phyloP scores from a whole-genome alignment of 2,888 invertebrate genomes.

The Hermaeophaga mercurialis region DNA sequence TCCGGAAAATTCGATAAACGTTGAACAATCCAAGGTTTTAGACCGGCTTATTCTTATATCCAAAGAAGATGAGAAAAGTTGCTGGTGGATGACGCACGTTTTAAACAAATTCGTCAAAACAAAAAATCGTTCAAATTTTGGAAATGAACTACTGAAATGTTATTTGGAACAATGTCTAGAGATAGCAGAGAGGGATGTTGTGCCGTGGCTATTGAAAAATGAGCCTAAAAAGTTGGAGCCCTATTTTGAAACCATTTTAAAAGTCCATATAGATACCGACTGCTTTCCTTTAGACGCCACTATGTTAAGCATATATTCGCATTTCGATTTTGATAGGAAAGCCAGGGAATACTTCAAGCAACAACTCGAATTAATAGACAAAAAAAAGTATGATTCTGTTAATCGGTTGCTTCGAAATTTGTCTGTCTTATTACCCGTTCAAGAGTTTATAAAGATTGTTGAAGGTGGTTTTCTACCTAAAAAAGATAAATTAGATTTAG shows the following conservation, averaged over 20 bases:
- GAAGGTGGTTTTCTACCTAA: constrained; percentile 29
- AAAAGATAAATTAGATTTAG: constrained; percentile 33
- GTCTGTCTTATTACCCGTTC: constrained; percentile 26
- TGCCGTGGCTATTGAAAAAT: constrained; percentile 23
- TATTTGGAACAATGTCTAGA: constrained; percentile 17
- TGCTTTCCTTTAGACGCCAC: neutral
- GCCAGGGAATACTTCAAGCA: constrained; percentile 15
- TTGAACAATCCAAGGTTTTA: constrained; percentile 3
- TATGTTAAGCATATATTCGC: constrained; percentile 26
- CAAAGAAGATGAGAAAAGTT: neutral
- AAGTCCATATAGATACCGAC: neutral
- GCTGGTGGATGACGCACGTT: neutral
- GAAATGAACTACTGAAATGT: constrained; percentile 21
- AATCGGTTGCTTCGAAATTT: constrained; percentile 23
- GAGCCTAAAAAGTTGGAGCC: constrained; percentile 29
- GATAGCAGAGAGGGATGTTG: neutral
- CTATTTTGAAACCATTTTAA: constrained; percentile 26
- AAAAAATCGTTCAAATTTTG: constrained; percentile 23
- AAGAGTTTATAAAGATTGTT: constrained; percentile 32
- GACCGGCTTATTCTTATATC: constrained; percentile 1
- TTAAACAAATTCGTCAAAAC: constrained; percentile 1
- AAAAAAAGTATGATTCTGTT: neutral
- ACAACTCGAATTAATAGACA: constrained; percentile 6
- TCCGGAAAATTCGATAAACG: constrained; percentile 8
- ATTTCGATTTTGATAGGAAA: constrained; percentile 29